Evolutionary conservation across 1,140 invertebrate species (phyloP), one percentile per base, ranked within the genome.

Genomic region (Ceratosolen solmsi): DNA sequence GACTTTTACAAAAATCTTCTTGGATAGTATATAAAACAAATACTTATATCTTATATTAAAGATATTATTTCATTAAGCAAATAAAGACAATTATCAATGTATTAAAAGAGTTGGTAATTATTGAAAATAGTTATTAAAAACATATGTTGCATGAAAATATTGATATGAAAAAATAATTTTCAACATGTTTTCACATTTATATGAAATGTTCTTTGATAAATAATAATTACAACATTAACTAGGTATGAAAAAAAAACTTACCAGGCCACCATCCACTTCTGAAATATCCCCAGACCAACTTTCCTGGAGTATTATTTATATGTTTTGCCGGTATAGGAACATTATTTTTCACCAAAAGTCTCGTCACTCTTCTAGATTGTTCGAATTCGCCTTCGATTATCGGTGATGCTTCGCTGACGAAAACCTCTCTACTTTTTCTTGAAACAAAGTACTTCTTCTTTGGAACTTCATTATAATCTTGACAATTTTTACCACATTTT

Each of bases 261-360:
- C 86, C 86, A 77, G 86, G 84, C 85, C 85, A 87, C 85, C 85
- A 87, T 72, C 80, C 85, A 77, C 20, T 77, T 46, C 58, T 60
- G 58, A 81, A 86, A 70, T 78, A 83, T 20, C 84, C 86, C 86
- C 86, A 87, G 49, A 87, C 86, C n/a, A 87, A 77, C 70, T 85
- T 85, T 7, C 86, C 86, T 9, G 81, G 81, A 15, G 25, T 79
- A 56, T 65, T 65, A 11, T 79, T 49, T 20, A 82, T 46, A 25
- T 5, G 20, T 33, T 73, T 79, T 22, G 33, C n/a, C 30, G 56
- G 38, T 60, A 79, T 65, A 0, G 71, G 41, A 49, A 49, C 51
- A 25, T 38, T 51, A 46, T 25, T 65, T 41, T 82, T 82, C 1
- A 74, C 38, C 27, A 78, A 56, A 25, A 73, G 76, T 41, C 81